phyloP scores from a whole-genome alignment of 2,797 vertebrate genomes.

The Gephyroberyx darwinii region DNA sequence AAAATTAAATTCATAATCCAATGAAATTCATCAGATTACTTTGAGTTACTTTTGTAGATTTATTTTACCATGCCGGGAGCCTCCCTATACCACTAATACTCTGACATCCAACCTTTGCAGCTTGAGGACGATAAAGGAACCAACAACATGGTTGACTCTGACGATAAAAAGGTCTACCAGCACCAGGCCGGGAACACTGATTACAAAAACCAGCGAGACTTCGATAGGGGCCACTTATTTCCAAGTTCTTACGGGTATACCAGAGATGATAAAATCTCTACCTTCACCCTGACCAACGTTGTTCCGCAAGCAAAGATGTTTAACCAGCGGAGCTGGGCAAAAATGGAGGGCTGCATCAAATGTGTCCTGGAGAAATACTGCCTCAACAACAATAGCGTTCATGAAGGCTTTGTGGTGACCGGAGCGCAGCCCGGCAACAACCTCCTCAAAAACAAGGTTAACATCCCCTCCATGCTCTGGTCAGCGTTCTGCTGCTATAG shows the following conservation, averaged over 20 bases:
- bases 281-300: constrained; percentile 61
- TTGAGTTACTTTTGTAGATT: background rate
- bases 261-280: constrained; percentile 29
- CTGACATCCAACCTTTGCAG: constrained; percentile 26
- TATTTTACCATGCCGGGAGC: background rate
- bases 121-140: constrained; percentile 14
- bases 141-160: background rate
- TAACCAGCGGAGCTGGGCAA: constrained; percentile 44
- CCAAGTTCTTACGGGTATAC: constrained; percentile 16
- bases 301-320: constrained; percentile 44
- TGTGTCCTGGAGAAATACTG: constrained; percentile 27
- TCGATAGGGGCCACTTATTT: constrained; percentile 47
- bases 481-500: constrained; percentile 57
- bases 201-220: background rate
- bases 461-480: constrained; percentile 48
- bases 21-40: too few relatives aligned
- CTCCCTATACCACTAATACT: background rate
- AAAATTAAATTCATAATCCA: too few relatives aligned
- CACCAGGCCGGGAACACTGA: background rate
- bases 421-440: constrained; percentile 34
- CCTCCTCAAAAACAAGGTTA: constrained; percentile 15
- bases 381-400: background rate
- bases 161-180: background rate
- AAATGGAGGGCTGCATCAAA: constrained; percentile 30
- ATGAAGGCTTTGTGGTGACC: constrained; percentile 39